Percentiles rank a stretch among this genome's conserved stretches.
Conservation (phyloP, 1,140 invertebrate species). For the Helicoverpa armigera region DNA sequence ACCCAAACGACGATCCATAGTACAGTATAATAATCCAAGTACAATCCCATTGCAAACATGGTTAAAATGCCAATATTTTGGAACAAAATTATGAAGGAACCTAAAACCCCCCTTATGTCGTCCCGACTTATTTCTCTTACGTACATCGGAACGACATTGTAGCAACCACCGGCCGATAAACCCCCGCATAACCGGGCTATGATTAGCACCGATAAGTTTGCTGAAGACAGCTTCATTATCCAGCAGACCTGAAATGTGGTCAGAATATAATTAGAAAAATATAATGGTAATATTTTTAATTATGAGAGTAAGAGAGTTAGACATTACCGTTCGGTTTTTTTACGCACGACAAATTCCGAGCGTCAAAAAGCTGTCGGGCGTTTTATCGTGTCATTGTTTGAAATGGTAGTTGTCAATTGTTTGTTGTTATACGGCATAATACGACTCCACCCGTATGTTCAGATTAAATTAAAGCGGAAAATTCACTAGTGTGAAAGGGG, state of each 20-base stretch:
- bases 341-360: no score
- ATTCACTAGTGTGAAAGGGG: no score
- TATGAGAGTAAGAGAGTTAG: no score
- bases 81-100: constrained; percentile 84
- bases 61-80: constrained; percentile 87
- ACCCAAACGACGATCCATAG: constrained; percentile 48
- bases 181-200: constrained; percentile 80
- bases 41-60: constrained; percentile 86
- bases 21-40: constrained; percentile 73
- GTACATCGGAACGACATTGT: constrained; percentile 65
- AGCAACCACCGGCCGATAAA: constrained; percentile 81
- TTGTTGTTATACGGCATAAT: no score
- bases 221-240: constrained; percentile 75
- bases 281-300: no score
- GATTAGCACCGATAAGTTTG: constrained; percentile 64
- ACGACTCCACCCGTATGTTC: no score
- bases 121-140: constrained; percentile 64
- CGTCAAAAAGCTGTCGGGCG: no score
- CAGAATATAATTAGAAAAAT: neutral
- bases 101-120: constrained; percentile 87
- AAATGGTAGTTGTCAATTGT: no score
- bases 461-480: no score
- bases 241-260: constrained; percentile 68
- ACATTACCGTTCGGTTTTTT: no score
- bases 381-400: no score